Conservation (phyloP, 2,113 vertebrate species). For the Sciurus niger region DNA sequence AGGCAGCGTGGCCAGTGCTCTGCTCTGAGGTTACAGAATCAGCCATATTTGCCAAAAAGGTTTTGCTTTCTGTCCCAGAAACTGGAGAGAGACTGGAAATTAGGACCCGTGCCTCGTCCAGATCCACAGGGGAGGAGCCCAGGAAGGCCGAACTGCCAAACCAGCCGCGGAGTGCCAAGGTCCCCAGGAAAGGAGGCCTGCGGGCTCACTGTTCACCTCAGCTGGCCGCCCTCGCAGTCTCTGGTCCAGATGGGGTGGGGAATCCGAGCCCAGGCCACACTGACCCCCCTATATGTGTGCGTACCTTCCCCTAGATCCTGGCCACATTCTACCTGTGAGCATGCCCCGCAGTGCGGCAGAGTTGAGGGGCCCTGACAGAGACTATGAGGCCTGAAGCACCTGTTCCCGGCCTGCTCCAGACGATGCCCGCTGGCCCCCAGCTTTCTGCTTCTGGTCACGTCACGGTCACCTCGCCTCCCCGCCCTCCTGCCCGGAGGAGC, state of each 20-base stretch:
- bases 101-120: background rate
- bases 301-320: no score
- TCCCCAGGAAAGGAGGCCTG: no score
- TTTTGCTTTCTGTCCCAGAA: background rate
- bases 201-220: background rate
- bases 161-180: no score
- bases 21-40: background rate
- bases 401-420: background rate
- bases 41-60: background rate
- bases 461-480: background rate
- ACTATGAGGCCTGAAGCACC: no score
- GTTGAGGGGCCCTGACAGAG: no score
- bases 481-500: background rate
- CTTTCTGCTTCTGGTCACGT: no score
- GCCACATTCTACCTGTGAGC: no score
- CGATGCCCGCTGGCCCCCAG: rapidly evolving
- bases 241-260: background rate
- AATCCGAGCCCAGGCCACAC: background rate
- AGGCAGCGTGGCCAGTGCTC: background rate
- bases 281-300: background rate
- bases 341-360: rapidly evolving
- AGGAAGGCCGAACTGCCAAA: background rate
- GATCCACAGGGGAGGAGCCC: background rate
- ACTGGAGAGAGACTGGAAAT: background rate
- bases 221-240: no score